Evolutionary conservation across 2,888 invertebrate genomes (phyloP), one percentile per base, ranked within the genome.

Genomic region (Thereva unica): DNA sequence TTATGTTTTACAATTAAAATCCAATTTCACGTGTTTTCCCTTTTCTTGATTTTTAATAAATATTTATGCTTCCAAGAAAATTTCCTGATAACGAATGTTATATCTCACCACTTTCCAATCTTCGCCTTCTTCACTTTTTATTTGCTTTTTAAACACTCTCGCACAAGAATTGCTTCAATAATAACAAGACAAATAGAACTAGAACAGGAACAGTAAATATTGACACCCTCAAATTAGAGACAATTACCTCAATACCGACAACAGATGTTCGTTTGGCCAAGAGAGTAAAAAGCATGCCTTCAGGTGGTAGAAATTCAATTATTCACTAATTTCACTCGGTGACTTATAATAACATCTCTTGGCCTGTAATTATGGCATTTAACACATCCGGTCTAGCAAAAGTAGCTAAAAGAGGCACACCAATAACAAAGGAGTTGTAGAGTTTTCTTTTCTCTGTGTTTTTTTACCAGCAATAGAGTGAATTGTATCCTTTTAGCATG

Each of bases 221-320:
- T 47, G 49, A 38, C 47, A 59, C 47, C n/a, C 59, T 38, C 38
- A 12, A 59, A 59, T 56, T 56, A 56, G 44, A 37, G 42, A 35
- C 44, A 56, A 56, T 56, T 56, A 49, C 38, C 23, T 23, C 23
- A 38, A 38, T 35, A 37, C 7, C 47, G 38, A 4, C 9, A 49
- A 38, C 47, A 59, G 59, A 59, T 59, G 45, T 59, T 49, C n/a
- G 8, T 47, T n/a, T 23, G 2, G 8, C 10, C 37, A 10, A 12
- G 47, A 12, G 47, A 10, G 7, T 10, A n/a, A 5, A 47, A 9
- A 10, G n/a, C 45, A 44, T 44, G 5, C 23, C 41, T 44, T 56
- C 47, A 47, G 7, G 47, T 8, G 47, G n/a, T 5, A 44, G 34
- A 4, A 56, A 56, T 56, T 56, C 4, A 44, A 44, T 44, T 44